Evolutionary conservation across 2,797 vertebrate genomes (phyloP).

Genomic region (Glossophaga mutica): DNA sequence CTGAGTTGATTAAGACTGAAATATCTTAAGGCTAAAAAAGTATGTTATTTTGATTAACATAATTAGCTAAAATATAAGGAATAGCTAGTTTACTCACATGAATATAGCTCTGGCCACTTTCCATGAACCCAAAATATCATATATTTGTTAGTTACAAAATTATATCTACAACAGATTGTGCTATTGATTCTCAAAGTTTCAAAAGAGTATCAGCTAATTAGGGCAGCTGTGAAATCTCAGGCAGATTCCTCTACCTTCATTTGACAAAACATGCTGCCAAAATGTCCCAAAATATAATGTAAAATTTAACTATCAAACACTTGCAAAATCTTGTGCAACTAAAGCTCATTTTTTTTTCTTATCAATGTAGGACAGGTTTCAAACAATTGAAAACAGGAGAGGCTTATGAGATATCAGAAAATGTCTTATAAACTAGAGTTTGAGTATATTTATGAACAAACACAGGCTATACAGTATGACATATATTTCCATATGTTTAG

Average conservation of each 20-base stretch:
- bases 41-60: slow-evolving; percentile 44
- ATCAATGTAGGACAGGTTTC: background rate
- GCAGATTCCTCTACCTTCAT: slow-evolving; percentile 29
- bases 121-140: slow-evolving; percentile 27
- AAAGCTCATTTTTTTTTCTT: background rate
- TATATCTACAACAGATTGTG: slow-evolving; percentile 47
- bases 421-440: background rate
- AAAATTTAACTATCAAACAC: slow-evolving; percentile 37
- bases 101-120: slow-evolving; percentile 1
- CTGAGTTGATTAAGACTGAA: slow-evolving; percentile 43
- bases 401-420: background rate
- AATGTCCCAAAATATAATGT: slow-evolving; percentile 43
- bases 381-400: background rate
- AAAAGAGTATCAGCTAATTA: slow-evolving; percentile 60
- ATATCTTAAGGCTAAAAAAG: background rate
- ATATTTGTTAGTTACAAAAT: slow-evolving; percentile 1
- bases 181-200: slow-evolving; percentile 53
- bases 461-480: background rate
- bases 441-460: background rate
- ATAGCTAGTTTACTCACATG: slow-evolving; percentile 5
- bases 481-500: background rate
- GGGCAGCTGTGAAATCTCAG: slow-evolving; percentile 46
- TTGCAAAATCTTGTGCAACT: slow-evolving; percentile 29
- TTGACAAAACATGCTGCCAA: slow-evolving; percentile 48
- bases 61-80: slow-evolving; percentile 47